Conservation (phyloP, 2,113 vertebrate genomes). For the Bubo bubo region DNA sequence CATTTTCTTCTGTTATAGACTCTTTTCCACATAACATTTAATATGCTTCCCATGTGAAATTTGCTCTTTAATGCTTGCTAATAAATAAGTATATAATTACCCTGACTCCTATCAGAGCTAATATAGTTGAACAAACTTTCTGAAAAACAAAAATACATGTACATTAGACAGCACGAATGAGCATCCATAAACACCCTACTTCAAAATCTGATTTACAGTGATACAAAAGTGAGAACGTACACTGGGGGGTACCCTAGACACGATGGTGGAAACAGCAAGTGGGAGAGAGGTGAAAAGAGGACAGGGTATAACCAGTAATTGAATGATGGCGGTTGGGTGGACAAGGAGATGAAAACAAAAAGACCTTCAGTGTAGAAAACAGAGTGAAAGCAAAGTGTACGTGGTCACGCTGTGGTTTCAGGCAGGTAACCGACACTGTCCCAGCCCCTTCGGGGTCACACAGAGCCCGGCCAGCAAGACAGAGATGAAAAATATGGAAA, state of each 20-base stretch:
- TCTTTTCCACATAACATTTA: background rate
- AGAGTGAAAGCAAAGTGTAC: background rate
- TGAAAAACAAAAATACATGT: background rate
- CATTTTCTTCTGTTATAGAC: background rate
- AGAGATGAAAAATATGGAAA: background rate
- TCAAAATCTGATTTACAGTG: background rate
- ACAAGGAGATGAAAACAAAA: background rate
- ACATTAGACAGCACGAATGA: background rate
- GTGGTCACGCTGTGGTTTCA: background rate
- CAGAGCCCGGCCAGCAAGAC: background rate
- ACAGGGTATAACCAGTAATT: background rate
- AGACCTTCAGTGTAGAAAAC: background rate
- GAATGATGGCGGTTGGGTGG: background rate
- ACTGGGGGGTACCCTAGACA: background rate
- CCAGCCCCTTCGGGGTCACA: background rate
- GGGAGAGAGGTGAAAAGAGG: background rate
- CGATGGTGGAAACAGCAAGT: accelerated
- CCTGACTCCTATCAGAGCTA: background rate
- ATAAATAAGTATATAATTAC: slow-evolving; percentile 18
- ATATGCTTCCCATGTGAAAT: background rate
- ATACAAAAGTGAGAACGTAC: background rate
- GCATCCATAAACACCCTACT: background rate
- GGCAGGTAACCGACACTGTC: background rate
- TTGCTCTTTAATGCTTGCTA: background rate
- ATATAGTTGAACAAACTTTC: background rate